A percentile compares a stretch with the other conserved stretches of the same genome.
These are phyloP conservation scores for Chalcosyrphus nemorum DNA, from an alignment of 2,888 invertebrate species.

Conservation along the genomic window DNA sequence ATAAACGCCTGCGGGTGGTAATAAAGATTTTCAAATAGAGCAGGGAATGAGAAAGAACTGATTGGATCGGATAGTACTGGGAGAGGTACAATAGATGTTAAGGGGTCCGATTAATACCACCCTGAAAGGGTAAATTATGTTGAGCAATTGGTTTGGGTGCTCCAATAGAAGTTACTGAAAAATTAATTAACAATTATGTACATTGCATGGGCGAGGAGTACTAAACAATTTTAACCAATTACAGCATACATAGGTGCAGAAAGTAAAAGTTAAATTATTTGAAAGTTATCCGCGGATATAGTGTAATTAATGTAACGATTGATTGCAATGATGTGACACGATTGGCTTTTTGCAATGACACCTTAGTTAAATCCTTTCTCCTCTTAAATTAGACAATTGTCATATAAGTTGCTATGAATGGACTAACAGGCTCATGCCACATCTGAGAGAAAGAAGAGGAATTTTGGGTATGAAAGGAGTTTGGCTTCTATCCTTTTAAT, in stretches of 20 bases:
- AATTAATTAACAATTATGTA: slow-evolving; percentile 17
- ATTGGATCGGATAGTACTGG: background rate
- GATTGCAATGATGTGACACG: no score
- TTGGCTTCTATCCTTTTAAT: no score
- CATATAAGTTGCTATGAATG: no score
- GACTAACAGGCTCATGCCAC: no score
- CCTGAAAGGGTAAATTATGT: slow-evolving; percentile 42
- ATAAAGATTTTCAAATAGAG: slow-evolving; percentile 10
- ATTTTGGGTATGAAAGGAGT: no score
- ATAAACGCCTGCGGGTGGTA: slow-evolving; percentile 21
- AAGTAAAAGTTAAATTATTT: slow-evolving; percentile 20
- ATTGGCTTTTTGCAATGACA: no score
- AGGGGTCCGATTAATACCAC: slow-evolving; percentile 8
- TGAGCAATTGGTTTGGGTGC: slow-evolving; percentile 5
- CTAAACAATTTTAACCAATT: background rate
- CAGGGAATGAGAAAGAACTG: background rate
- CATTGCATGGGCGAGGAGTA: slow-evolving; percentile 9
- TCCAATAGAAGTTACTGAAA: background rate
- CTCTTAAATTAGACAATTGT: no score
- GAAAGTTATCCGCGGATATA: background rate
- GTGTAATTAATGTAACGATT: no score
- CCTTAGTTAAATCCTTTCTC: no score
- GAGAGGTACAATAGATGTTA: slow-evolving; percentile 10
- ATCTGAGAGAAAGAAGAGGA: no score
- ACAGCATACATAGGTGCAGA: slow-evolving; percentile 4